These are phyloP conservation scores for Rapana venosa DNA, from an alignment of 2,888 invertebrate species.

Conservation along the genomic window DNA sequence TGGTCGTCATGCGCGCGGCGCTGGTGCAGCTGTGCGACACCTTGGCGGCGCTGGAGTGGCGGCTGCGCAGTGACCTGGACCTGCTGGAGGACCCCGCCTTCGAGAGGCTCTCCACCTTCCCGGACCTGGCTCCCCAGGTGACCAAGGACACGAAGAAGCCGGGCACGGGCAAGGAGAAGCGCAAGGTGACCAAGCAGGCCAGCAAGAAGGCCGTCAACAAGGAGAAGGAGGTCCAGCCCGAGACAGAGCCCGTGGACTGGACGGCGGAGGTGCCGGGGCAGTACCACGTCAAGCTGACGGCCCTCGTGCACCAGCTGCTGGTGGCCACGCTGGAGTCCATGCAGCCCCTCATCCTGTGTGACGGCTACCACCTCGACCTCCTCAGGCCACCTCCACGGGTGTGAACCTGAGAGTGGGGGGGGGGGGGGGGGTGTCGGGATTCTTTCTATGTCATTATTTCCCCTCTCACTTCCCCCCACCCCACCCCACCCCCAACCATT, in stretches of 20 bases:
- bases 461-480: no score
- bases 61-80: not conserved
- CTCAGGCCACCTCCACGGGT: not conserved
- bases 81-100: not conserved
- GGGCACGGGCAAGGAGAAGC: not conserved
- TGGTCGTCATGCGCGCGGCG: slow-evolving; percentile 6
- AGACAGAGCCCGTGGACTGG: slow-evolving; percentile 7
- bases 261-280: not conserved
- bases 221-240: not conserved
- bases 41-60: not conserved
- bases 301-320: not conserved
- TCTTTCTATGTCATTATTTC: no score
- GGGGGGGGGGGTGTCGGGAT: no score
- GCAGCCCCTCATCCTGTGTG: not conserved
- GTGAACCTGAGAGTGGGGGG: not conserved
- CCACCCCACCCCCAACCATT: no score
- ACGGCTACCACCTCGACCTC: not conserved
- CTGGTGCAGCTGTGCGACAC: slow-evolving; percentile 22
- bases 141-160: not conserved
- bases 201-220: not conserved
- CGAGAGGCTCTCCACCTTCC: slow-evolving; percentile 1
- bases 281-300: not conserved
- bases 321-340: not conserved
- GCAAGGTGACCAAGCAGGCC: not conserved
- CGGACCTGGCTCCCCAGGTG: not conserved